A percentile compares a stretch with the other conserved stretches of the same genome.
These are phyloP conservation scores for Lagria hirta DNA, from an alignment of 2,888 invertebrate species.

Conservation along the genomic window DNA sequence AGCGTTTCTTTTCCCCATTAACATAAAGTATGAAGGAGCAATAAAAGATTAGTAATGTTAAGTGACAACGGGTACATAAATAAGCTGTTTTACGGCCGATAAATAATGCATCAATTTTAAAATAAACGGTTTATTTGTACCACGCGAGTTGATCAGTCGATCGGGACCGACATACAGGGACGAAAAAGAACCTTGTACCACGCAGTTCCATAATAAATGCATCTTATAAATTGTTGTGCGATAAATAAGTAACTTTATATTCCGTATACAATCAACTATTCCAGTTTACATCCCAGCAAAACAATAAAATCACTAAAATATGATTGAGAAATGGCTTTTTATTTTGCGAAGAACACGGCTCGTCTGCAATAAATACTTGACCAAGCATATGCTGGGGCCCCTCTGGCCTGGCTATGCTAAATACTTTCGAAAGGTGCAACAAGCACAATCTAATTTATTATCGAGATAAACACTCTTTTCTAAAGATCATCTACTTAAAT, in stretches of 20 bases:
- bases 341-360: conserved; percentile 49
- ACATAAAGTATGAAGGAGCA: conserved; percentile 20
- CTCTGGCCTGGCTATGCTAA: conserved; percentile 25
- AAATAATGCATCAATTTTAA: conserved; percentile 50
- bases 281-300: conserved; percentile 54
- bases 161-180: conserved; percentile 25
- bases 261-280: conserved; percentile 55
- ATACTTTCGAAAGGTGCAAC: conserved; percentile 24
- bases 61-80: conserved; percentile 40
- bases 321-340: conserved; percentile 55
- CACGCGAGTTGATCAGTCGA: conserved; percentile 46
- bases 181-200: conserved; percentile 36
- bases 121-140: conserved; percentile 48
- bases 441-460: no score
- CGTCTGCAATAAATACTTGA: conserved; percentile 48
- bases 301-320: conserved; percentile 57
- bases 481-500: no score
- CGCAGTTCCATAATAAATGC: conserved; percentile 53
- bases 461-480: no score
- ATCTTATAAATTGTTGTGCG: conserved; percentile 55
- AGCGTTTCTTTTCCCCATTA: conserved; percentile 19
- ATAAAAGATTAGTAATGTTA: conserved; percentile 29
- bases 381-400: conserved; percentile 19
- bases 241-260: conserved; percentile 57
- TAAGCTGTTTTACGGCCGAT: conserved; percentile 45